These are phyloP conservation scores for Eurytoma californica DNA, from an alignment of 2,888 invertebrate genomes.

Conservation along the genomic window DNA sequence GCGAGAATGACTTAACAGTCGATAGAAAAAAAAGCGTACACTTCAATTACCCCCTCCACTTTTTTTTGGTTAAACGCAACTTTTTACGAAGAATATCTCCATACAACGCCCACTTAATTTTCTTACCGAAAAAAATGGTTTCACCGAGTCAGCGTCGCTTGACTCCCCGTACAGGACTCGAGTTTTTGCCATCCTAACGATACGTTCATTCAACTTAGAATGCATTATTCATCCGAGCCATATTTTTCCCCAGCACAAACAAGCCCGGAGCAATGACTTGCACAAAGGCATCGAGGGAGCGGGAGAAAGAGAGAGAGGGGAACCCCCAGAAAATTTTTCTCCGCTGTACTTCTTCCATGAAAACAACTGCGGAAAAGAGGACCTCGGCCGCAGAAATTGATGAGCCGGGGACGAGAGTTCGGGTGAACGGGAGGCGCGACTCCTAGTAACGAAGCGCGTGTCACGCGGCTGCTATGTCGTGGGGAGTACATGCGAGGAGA, in stretches of 20 bases:
- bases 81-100: no score
- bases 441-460: slow-evolving; percentile 33
- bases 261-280: background rate
- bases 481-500: background rate
- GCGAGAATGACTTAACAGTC: background rate
- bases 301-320: background rate
- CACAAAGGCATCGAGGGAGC: background rate
- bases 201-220: slow-evolving; percentile 1
- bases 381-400: slow-evolving; percentile 14
- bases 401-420: background rate
- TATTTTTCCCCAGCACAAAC: background rate
- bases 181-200: background rate
- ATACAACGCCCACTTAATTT: no score
- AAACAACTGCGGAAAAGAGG: background rate
- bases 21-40: background rate
- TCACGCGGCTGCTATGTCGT: background rate
- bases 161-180: no score
- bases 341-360: background rate
- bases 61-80: no score
- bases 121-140: no score
- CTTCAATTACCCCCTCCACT: no score
- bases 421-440: background rate
- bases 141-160: no score
- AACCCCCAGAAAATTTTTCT: background rate
- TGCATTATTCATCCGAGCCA: background rate